Evolutionary conservation across 2,113 vertebrate species (phyloP).

Genomic region (Menura novaehollandiae): DNA sequence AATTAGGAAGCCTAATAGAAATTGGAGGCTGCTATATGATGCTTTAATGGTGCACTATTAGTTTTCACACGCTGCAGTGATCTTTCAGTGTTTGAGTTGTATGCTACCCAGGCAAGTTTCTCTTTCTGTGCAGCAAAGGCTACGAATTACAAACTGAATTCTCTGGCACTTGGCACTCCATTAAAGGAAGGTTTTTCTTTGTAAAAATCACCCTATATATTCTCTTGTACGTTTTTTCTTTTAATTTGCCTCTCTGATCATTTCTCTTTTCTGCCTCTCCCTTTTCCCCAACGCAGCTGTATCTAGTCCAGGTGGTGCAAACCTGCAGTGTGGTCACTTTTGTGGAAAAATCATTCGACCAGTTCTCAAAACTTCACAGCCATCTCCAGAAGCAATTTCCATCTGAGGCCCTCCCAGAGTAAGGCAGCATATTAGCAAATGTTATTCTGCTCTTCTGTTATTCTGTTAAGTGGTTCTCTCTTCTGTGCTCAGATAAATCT

Average conservation of each 20-base stretch:
- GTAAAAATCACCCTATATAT: conserved; percentile 9
- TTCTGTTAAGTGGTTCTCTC: background rate
- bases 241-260: background rate
- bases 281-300: conserved; percentile 67
- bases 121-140: background rate
- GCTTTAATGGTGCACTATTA: conserved; percentile 44
- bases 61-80: conserved; percentile 20
- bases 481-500: background rate
- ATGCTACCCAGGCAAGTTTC: background rate
- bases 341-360: conserved; percentile 76
- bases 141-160: conserved; percentile 15
- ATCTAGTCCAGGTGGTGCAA: conserved; percentile 73
- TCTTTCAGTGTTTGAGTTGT: conserved; percentile 24
- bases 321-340: conserved; percentile 72
- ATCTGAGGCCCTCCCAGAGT: conserved; percentile 79
- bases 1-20: conserved; percentile 56
- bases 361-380: conserved; percentile 81
- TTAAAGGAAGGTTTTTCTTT: conserved; percentile 32
- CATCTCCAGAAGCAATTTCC: conserved; percentile 81
- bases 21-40: conserved; percentile 7
- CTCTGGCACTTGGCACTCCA: background rate
- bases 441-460: background rate
- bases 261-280: background rate
- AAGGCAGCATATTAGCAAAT: conserved; percentile 33
- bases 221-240: background rate